phyloP scores from a whole-genome alignment of 1,140 invertebrate genomes.

The Drosophila eugracilis region DNA sequence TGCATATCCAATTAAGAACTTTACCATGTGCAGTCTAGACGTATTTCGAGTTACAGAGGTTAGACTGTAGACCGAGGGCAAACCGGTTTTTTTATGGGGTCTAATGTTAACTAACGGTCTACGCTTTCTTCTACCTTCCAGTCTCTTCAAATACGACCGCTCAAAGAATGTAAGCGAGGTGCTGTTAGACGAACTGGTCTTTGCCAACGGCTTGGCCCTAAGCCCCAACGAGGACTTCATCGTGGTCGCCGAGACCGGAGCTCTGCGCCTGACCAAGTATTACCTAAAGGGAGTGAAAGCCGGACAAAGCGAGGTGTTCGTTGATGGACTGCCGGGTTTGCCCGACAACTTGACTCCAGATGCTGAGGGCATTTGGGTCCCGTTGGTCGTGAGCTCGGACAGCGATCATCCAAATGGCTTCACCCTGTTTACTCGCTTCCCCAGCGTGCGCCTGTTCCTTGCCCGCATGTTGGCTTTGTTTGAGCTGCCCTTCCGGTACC shows the following conservation, averaged over 20 bases:
- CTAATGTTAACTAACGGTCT: constrained; percentile 27
- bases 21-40: not conserved
- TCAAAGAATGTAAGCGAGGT: constrained; percentile 87
- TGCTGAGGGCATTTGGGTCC: constrained; percentile 89
- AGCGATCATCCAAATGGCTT: constrained; percentile 85
- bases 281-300: constrained; percentile 89
- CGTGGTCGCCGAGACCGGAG: constrained; percentile 89
- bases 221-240: constrained; percentile 91
- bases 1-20: not conserved
- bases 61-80: constrained; percentile 7
- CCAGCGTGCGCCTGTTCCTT: constrained; percentile 87
- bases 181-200: constrained; percentile 88
- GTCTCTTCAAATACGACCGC: constrained; percentile 86
- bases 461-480: constrained; percentile 85
- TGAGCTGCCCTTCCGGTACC: constrained; percentile 86
- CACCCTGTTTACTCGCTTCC: constrained; percentile 86
- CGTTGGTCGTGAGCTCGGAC: constrained; percentile 86
- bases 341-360: constrained; percentile 91
- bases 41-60: constrained; percentile 1
- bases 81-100: constrained; percentile 59
- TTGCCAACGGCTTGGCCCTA: constrained; percentile 91
- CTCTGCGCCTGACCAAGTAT: constrained; percentile 87
- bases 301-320: constrained; percentile 89
- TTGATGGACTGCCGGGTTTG: constrained; percentile 90
- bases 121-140: constrained; percentile 31